These are phyloP conservation scores for Harpalus rubripes DNA, from an alignment of 2,888 invertebrate species.

Conservation along the genomic window DNA sequence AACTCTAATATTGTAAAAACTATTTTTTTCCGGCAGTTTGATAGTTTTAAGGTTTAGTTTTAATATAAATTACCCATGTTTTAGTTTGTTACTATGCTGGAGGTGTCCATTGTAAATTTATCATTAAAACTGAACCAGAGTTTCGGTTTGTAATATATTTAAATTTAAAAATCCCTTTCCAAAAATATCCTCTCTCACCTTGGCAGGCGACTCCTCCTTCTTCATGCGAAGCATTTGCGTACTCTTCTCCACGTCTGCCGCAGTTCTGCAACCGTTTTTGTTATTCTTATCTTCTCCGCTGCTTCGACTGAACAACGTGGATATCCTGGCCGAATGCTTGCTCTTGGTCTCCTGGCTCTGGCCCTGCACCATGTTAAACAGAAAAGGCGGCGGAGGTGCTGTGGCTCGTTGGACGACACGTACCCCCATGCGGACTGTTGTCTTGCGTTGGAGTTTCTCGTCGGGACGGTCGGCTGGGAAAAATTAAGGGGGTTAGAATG, in stretches of 20 bases:
- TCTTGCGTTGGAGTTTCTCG: constrained; percentile 89
- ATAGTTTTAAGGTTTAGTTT: too few species aligned
- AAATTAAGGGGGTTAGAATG: not conserved
- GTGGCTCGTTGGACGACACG: constrained; percentile 86
- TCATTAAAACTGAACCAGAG: too few species aligned
- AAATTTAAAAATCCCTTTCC: too few species aligned
- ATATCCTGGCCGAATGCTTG: constrained; percentile 71
- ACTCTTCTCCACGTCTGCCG: constrained; percentile 45
- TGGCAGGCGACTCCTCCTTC: constrained; percentile 21
- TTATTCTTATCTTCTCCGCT: constrained; percentile 45
- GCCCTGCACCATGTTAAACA: constrained; percentile 73
- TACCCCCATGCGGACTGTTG: constrained; percentile 91
- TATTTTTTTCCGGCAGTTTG: too few species aligned
- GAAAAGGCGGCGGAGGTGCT: constrained; percentile 76
- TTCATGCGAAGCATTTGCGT: constrained; percentile 16
- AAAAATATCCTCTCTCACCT: constrained; percentile 16
- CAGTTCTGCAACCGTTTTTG: constrained; percentile 46
- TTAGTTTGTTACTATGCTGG: too few species aligned
- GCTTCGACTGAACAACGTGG: constrained; percentile 74
- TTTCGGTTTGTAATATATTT: too few species aligned
- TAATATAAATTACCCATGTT: too few species aligned
- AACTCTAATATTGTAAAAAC: too few species aligned
- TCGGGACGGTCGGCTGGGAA: constrained; percentile 88
- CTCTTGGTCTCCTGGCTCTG: constrained; percentile 60
- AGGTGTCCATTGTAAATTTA: too few species aligned